phyloP scores from a whole-genome alignment of 2,113 vertebrate genomes.

The Brachypodius melanocephalos region DNA sequence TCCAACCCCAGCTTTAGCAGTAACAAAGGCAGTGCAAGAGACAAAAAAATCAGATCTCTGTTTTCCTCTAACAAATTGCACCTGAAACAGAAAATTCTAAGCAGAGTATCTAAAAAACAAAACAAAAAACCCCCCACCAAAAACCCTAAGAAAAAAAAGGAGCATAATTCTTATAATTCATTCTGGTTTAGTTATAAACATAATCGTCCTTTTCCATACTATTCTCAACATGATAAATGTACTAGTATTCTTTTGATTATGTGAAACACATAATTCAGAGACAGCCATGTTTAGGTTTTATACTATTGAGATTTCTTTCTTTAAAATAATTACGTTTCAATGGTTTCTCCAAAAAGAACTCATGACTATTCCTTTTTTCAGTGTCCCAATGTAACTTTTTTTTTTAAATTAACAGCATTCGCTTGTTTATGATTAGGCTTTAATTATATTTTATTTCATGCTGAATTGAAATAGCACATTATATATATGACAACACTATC shows the following conservation, averaged over 20 bases:
- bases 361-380: background rate
- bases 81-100: background rate
- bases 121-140: too few species aligned
- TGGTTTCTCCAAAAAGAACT: background rate
- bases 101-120: background rate
- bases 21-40: background rate
- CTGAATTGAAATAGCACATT: background rate
- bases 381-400: constrained; percentile 4
- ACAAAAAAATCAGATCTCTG: background rate
- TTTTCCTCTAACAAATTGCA: background rate
- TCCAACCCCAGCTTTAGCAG: background rate
- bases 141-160: too few species aligned
- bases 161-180: too few species aligned
- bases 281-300: background rate
- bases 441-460: constrained; percentile 10
- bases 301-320: background rate
- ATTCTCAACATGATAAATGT: background rate
- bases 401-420: background rate
- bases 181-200: background rate
- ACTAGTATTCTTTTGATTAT: background rate
- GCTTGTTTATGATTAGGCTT: constrained; percentile 24
- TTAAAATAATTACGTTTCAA: background rate
- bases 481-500: background rate
- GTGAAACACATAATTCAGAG: background rate
- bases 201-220: background rate